Base-by-base conservation (phyloP, 1,140 invertebrate species). In the Drosophila tristis region DNA sequence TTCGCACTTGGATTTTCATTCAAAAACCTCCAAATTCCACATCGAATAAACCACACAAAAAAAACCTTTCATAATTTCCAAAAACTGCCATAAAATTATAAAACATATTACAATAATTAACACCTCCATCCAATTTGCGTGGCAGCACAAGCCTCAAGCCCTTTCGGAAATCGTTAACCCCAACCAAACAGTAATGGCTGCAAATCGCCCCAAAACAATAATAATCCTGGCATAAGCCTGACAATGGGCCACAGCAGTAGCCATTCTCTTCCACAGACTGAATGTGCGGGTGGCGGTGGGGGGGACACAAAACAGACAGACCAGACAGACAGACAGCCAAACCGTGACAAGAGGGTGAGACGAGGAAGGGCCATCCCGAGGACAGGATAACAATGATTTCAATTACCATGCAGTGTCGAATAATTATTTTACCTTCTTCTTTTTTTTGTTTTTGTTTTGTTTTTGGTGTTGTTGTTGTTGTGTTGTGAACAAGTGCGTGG, bases 361-460 rank as follows among this genome's bases (percentile, higher is more conserved):
- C 5, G 6, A 7, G 26, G 31, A 39, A 13, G 35, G 13, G 67
- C 8, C 31, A 3, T 9, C 7, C 31, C 8, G n/a, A n/a, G 42
- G 29, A 48, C 82, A 71, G 85, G 68, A 89, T 90, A 89, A 89
- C 84, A 89, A 89, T 89, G 84, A 89, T 90, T 89, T 89, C 84
- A 89, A 89, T 89, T 89, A 89, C 84, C 84, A 90, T 77, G 85
- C 84, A 90, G 85, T 90, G 84, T 89, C 84, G 84, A 89, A 89
- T 89, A 89, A 89, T 89, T 89, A 89, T 90, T 89, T 74, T 80
- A 90, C 89, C 89, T 90, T 84, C 65, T 62, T 44, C 48, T 54
- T 68, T 66, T 87, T 81, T 78, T 31, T 31, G 20, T 16, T 42
- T 9, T 20, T 20, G 20, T 20, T 20, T 20, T 16, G 15, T 31